These are phyloP conservation scores for Rhizomys pruinosus DNA, from an alignment of 2,113 vertebrate species.

Conservation along the genomic window DNA sequence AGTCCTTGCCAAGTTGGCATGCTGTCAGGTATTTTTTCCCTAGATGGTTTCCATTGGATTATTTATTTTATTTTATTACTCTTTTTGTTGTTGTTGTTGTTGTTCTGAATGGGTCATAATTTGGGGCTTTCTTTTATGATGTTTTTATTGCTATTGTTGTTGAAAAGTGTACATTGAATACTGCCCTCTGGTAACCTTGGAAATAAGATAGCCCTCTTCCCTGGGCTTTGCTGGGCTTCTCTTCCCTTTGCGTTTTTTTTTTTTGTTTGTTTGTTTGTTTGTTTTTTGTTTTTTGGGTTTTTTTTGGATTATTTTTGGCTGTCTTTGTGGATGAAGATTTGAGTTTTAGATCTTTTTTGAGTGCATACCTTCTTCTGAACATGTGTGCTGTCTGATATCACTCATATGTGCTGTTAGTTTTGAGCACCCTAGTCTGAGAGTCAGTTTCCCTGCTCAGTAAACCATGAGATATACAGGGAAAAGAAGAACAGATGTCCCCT, in stretches of 20 bases:
- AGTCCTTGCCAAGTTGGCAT: neutral
- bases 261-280: neutral
- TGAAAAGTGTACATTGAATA: neutral
- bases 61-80: neutral
- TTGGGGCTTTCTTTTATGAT: neutral
- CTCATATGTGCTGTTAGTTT: neutral
- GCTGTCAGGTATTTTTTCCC: too few relatives aligned
- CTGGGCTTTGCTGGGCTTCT: neutral
- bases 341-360: neutral
- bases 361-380: neutral
- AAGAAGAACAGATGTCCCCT: neutral
- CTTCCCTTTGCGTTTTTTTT: neutral
- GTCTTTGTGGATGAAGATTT: neutral
- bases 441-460: neutral
- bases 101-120: neutral
- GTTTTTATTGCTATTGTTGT: neutral
- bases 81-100: too few relatives aligned
- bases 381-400: neutral
- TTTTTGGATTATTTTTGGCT: neutral
- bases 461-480: neutral
- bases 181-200: neutral
- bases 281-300: neutral
- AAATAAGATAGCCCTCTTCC: neutral
- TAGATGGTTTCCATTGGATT: neutral
- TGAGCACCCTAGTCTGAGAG: neutral